Conservation (phyloP, 2,113 vertebrate genomes). For the Seriola rivoliana region DNA sequence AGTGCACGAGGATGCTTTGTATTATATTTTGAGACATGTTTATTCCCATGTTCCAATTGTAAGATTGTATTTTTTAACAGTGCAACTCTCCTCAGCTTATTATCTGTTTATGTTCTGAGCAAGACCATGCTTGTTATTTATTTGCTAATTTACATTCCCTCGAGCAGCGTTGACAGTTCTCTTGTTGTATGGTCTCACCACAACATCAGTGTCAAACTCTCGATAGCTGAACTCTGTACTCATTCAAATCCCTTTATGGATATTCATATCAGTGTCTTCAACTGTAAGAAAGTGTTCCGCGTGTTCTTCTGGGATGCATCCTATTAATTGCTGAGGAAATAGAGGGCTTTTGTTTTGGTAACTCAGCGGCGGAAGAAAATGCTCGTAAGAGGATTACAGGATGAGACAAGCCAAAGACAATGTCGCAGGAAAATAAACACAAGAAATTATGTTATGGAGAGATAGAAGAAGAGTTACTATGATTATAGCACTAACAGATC, state of each 20-base stretch:
- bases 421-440: conserved; percentile 41
- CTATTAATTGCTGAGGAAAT: conserved; percentile 42
- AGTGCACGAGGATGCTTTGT: background rate
- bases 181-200: background rate
- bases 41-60: conserved; percentile 1
- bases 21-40: background rate
- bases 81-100: background rate
- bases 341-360: conserved; percentile 39
- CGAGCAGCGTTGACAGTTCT: conserved; percentile 3
- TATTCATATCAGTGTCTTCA: conserved; percentile 31
- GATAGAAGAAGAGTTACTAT: conserved; percentile 5
- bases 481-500: conserved; percentile 24
- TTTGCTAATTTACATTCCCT: conserved; percentile 12
- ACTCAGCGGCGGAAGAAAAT: conserved; percentile 22
- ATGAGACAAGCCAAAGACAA: conserved; percentile 53
- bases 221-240: conserved; percentile 27
- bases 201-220: conserved; percentile 32
- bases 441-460: conserved; percentile 19
- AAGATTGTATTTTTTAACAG: background rate
- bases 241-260: conserved; percentile 14
- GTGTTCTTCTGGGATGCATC: conserved; percentile 37
- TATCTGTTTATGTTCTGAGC: conserved; percentile 5
- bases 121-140: conserved; percentile 4
- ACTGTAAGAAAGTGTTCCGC: conserved; percentile 18
- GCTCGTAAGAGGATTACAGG: conserved; percentile 66